Evolutionary conservation across 2,113 vertebrate species (phyloP).

Genomic region (crab-eating macaque (Macaca fascicularis)): T2T-MFA8v1.1 NC_088386.1:17428501-17429000

Average conservation of each 20-base stretch:
- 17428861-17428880: not conserved
- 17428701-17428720: not conserved
- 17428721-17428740: not conserved
- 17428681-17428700: not conserved
- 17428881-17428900: not conserved
- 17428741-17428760: not conserved
- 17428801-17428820: not conserved
- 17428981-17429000: not conserved
- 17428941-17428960: not conserved
- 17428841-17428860: not conserved
- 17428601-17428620: not conserved
- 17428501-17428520: not conserved
- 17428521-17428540: not conserved
- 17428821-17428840: not conserved
- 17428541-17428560: not conserved
- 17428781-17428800: rapidly evolving
- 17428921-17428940: not conserved
- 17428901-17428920: not conserved
- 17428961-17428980: not conserved
- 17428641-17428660: not conserved
- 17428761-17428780: not conserved
- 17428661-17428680: not conserved
- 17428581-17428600: not conserved
- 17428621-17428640: not conserved
- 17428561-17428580: not conserved